Conservation (phyloP, 2,888 invertebrate genomes). For the Oasisia sp. region DNA sequence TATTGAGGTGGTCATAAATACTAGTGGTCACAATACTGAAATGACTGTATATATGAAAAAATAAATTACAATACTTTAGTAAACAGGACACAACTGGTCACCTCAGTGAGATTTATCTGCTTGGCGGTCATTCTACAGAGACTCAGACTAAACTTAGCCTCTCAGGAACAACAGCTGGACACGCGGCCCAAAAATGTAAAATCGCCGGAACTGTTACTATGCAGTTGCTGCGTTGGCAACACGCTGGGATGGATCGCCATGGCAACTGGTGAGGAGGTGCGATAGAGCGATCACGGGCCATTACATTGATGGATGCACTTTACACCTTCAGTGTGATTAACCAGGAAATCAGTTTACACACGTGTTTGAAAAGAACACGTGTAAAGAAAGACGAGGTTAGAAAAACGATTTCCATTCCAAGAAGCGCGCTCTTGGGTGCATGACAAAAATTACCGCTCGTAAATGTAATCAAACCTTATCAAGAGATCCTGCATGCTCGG, state of each 20-base stretch:
- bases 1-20: no score
- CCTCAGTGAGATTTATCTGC: not conserved
- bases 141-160: not conserved
- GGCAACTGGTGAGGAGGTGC: not conserved
- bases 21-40: no score
- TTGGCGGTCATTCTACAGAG: not conserved
- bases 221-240: not conserved
- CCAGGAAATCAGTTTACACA: not conserved
- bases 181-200: not conserved
- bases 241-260: not conserved
- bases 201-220: not conserved
- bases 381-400: not conserved
- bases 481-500: not conserved
- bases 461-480: not conserved
- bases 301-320: slow-evolving; percentile 13
- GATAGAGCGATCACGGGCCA: not conserved
- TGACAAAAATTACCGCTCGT: not conserved
- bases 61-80: not conserved
- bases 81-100: not conserved
- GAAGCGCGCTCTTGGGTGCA: not conserved
- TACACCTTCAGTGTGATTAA: slow-evolving; percentile 4
- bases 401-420: not conserved
- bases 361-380: not conserved
- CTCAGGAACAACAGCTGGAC: not conserved
- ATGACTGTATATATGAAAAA: no score